Evolutionary conservation across 2,113 vertebrate species (phyloP).

Genomic region (Lathamus discolor): DNA sequence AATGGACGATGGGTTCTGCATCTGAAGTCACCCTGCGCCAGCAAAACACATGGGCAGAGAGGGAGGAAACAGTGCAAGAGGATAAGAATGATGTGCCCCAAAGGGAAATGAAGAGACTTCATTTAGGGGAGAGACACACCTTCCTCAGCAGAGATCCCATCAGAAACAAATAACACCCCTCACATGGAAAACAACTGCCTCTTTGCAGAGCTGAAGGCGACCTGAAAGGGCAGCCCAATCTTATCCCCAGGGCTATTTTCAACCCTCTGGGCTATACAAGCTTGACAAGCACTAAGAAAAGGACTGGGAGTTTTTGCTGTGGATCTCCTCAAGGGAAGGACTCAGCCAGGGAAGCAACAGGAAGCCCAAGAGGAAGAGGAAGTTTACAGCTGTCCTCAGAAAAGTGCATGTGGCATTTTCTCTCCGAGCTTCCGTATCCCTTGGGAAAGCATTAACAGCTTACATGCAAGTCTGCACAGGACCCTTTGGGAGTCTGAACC

Average conservation of each 20-base stretch:
- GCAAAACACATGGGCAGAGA: background rate
- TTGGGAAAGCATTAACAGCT: background rate
- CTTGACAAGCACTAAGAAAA: background rate
- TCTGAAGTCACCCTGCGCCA: background rate
- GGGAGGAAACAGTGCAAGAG: background rate
- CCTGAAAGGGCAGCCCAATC: background rate
- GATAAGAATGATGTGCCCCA: background rate
- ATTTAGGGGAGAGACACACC: background rate
- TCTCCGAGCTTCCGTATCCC: slow-evolving; percentile 1
- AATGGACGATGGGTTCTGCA: background rate
- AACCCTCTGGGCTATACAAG: background rate
- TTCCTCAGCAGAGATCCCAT: background rate
- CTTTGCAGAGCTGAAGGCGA: background rate
- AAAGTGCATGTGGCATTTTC: background rate
- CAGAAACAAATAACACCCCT: background rate
- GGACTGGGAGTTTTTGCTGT: background rate
- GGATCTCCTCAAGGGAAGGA: background rate
- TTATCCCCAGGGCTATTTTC: background rate
- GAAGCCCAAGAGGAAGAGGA: background rate
- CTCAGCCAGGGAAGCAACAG: background rate
- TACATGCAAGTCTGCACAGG: slow-evolving; percentile 12
- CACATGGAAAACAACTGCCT: background rate
- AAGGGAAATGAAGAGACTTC: background rate
- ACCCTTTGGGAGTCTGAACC: background rate
- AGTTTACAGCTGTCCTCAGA: slow-evolving; percentile 9